Conservation (phyloP, 2,888 invertebrate species). For the Hirtodrosophila histrioides region DNA sequence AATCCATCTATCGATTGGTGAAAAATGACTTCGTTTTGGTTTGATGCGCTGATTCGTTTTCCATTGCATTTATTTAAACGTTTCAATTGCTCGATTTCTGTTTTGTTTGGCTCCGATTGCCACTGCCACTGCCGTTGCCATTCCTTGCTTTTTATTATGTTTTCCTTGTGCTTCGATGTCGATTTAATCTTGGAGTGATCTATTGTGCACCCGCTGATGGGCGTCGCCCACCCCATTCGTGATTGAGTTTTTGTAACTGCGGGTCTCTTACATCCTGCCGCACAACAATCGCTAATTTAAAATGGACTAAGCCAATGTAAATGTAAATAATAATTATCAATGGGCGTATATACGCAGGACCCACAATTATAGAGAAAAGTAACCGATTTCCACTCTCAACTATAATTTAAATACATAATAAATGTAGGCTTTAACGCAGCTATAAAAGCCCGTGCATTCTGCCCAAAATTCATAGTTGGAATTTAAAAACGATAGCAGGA, state of each 20-base stretch:
- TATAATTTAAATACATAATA: constrained; percentile 50
- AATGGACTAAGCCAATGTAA: constrained; percentile 10
- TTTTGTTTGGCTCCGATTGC: constrained; percentile 32
- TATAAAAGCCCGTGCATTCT: constrained; percentile 38
- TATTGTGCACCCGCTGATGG: constrained; percentile 54
- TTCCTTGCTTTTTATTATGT: constrained; percentile 21
- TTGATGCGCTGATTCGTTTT: constrained; percentile 65
- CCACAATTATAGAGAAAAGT: constrained; percentile 19
- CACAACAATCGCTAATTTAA: constrained; percentile 15
- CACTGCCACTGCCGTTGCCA: constrained; percentile 1
- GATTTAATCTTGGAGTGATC: constrained; percentile 68
- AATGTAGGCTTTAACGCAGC: neutral
- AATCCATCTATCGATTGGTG: constrained; percentile 48
- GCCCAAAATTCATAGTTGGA: neutral
- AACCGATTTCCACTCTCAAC: constrained; percentile 17
- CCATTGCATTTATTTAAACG: constrained; percentile 69
- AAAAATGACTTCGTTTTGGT: constrained; percentile 53
- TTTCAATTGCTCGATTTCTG: constrained; percentile 67
- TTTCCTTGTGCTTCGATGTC: constrained; percentile 34
- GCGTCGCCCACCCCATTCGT: constrained; percentile 11
- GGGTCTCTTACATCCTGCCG: neutral
- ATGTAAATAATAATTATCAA: constrained; percentile 48
- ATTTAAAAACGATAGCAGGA: neutral
- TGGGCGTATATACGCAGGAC: constrained; percentile 1
- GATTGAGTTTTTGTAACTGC: constrained; percentile 11